These are phyloP conservation scores for Dryomyza anilis DNA, from an alignment of 2,888 invertebrate genomes.

Conservation along the genomic window DNA sequence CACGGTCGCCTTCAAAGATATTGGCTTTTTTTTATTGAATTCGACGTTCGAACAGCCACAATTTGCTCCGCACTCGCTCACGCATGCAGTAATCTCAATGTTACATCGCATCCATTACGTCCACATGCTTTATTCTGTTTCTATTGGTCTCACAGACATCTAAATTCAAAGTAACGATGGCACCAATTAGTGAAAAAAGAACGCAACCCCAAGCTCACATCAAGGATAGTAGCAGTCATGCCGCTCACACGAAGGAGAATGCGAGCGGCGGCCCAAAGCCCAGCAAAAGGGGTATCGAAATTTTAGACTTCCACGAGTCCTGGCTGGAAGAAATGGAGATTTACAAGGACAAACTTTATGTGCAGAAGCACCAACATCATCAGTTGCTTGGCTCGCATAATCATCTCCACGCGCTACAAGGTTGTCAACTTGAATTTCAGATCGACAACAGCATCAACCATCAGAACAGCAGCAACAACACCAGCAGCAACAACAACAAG, in stretches of 20 bases:
- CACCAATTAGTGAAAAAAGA: conserved; percentile 59
- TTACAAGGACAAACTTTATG: conserved; percentile 54
- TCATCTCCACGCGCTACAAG: conserved; percentile 43
- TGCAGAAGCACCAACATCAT: conserved; percentile 49
- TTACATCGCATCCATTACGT: too few relatives aligned
- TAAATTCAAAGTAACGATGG: conserved; percentile 55
- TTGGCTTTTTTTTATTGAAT: background rate
- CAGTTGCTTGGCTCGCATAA: conserved; percentile 43
- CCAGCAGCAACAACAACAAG: conserved; percentile 1
- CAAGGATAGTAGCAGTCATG: conserved; percentile 36
- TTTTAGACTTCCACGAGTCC: conserved; percentile 59
- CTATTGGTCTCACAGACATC: conserved; percentile 38
- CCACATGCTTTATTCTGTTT: background rate
- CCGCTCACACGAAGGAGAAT: conserved; percentile 50
- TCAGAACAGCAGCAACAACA: conserved; percentile 1
- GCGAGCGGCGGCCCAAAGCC: conserved; percentile 35
- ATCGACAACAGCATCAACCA: conserved; percentile 26
- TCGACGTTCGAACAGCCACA: background rate
- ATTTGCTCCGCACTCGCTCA: too few relatives aligned
- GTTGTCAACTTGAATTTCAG: conserved; percentile 33
- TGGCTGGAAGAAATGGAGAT: conserved; percentile 59
- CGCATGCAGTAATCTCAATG: too few relatives aligned
- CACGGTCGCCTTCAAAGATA: too few relatives aligned
- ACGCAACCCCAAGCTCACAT: conserved; percentile 39
- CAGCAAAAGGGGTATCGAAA: conserved; percentile 51